Conservation (phyloP, 2,797 vertebrate genomes). For the Microctenopoma steveboyesi region DNA sequence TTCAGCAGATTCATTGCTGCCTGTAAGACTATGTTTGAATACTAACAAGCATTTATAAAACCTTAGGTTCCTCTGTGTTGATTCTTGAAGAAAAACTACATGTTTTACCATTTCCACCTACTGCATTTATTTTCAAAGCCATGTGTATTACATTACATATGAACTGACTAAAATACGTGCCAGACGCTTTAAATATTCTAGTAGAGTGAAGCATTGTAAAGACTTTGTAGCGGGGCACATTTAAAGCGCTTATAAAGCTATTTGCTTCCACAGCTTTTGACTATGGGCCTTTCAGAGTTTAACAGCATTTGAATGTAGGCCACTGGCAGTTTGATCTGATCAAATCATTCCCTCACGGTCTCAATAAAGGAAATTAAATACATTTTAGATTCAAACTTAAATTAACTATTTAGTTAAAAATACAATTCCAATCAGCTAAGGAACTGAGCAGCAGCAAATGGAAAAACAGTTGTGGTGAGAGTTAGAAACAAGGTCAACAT, state of each 20-base stretch:
- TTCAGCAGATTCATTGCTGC: constrained; percentile 48
- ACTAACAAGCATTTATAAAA: constrained; percentile 46
- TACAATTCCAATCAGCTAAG: no score
- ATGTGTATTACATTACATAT: background rate
- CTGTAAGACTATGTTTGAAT: constrained; percentile 43
- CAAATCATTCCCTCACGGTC: no score
- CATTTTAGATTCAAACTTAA: no score
- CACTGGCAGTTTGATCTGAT: no score
- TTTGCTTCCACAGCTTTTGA: background rate
- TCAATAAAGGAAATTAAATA: no score
- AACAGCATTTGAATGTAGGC: background rate
- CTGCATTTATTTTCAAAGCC: background rate
- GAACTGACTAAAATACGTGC: background rate
- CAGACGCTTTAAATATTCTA: no score
- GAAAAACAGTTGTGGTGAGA: no score
- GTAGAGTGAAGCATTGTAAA: no score
- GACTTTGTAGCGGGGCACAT: no score
- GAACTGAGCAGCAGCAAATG: no score
- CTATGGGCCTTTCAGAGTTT: background rate
- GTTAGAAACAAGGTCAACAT: no score
- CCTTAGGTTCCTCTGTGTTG: constrained; percentile 16
- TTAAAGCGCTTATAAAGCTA: background rate
- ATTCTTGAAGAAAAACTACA: background rate
- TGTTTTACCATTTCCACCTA: background rate
- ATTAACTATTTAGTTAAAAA: no score